Conservation (phyloP, 2,888 invertebrate genomes). For the Clepsis dumicolana region DNA sequence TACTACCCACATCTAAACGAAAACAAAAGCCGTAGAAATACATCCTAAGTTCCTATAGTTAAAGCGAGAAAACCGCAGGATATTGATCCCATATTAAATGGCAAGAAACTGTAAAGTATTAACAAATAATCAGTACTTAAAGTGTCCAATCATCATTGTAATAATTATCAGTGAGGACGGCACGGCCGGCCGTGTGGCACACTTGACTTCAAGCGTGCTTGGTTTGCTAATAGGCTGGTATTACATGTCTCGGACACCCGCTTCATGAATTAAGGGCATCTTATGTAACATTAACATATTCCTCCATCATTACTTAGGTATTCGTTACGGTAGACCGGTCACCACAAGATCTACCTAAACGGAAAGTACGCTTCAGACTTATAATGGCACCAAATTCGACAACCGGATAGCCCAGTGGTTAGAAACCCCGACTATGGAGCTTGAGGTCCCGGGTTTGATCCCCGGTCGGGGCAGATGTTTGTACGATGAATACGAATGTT, state of each 20-base stretch:
- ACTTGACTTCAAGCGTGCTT: slow-evolving; percentile 36
- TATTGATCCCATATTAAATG: neutral
- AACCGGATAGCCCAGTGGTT: too few species aligned
- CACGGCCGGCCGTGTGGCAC: slow-evolving; percentile 27
- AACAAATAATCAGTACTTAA: slow-evolving; percentile 5
- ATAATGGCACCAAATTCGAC: too few species aligned
- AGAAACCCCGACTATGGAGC: too few species aligned
- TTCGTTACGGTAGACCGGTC: neutral
- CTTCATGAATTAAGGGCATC: slow-evolving; percentile 8
- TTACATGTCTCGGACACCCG: slow-evolving; percentile 21
- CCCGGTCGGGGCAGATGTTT: too few species aligned
- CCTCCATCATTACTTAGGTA: neutral
- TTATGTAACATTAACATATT: slow-evolving; percentile 12
- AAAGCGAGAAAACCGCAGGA: too few species aligned
- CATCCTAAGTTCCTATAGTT: too few species aligned
- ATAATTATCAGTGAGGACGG: slow-evolving; percentile 23
- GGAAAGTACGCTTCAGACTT: too few species aligned
- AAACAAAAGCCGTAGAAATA: too few species aligned
- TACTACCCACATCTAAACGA: neutral
- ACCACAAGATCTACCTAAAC: too few species aligned
- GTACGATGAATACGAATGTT: too few species aligned
- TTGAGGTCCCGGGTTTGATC: too few species aligned
- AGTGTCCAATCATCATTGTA: neutral
- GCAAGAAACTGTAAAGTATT: slow-evolving; percentile 26
- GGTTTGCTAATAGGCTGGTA: slow-evolving; percentile 29